A percentile compares a stretch with the other conserved stretches of the same genome.
phyloP scores from a whole-genome alignment of 2,888 invertebrate genomes.

The Pollenia angustigena region DNA sequence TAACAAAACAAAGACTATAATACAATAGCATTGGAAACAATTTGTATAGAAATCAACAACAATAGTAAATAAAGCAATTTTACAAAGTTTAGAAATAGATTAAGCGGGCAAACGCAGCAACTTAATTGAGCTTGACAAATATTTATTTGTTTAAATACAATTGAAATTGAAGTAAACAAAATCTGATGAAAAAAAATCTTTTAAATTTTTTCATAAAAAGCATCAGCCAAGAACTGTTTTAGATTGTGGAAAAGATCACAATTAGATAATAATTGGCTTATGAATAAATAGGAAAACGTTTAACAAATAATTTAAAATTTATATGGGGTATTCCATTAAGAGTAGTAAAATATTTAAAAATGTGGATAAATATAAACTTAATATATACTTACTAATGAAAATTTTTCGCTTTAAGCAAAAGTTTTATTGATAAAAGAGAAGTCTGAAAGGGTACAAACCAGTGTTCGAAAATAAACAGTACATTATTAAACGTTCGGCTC shows the following conservation, averaged over 20 bases:
- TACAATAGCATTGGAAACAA: slow-evolving; percentile 27
- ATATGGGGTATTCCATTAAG: not conserved
- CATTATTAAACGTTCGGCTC: too few species aligned
- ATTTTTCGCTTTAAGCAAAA: too few species aligned
- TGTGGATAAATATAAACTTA: too few species aligned
- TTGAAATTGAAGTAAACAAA: not conserved
- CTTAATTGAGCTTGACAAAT: slow-evolving; percentile 54
- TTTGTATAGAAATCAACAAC: not conserved
- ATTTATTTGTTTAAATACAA: slow-evolving; percentile 35
- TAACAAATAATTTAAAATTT: not conserved
- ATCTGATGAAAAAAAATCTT: not conserved
- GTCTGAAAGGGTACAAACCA: too few species aligned
- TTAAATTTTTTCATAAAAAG: not conserved
- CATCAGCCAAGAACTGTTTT: slow-evolving; percentile 13
- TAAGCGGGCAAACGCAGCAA: not conserved
- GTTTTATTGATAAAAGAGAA: too few species aligned
- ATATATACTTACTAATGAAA: too few species aligned
- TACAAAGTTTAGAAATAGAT: slow-evolving; percentile 18
- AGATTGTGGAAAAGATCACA: not conserved
- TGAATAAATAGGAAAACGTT: slow-evolving; percentile 15
- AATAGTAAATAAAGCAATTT: slow-evolving; percentile 23
- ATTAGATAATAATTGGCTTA: slow-evolving; percentile 22
- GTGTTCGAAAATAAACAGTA: too few species aligned
- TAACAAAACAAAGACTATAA: not conserved
- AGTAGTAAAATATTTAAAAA: too few species aligned